Conservation (phyloP, 2,888 invertebrate species). For the Epiblema foenella region DNA sequence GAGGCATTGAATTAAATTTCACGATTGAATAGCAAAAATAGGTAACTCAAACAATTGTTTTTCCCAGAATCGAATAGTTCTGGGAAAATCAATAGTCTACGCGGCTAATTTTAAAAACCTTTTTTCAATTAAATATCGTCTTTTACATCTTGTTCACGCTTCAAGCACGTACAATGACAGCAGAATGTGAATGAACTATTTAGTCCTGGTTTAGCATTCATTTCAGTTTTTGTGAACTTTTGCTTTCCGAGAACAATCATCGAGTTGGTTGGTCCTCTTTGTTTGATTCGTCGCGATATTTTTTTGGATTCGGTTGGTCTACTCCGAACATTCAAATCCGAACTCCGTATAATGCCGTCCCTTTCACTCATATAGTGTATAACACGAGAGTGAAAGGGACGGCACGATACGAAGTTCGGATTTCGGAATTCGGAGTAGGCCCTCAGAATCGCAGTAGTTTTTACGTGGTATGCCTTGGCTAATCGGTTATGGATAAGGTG, state of each 20-base stretch:
- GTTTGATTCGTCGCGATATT: slow-evolving; percentile 15
- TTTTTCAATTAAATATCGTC: slow-evolving; percentile 52
- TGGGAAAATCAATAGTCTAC: slow-evolving; percentile 48
- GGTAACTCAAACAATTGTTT: slow-evolving; percentile 18
- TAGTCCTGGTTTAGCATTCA: slow-evolving; percentile 52
- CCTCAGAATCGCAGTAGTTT: no score
- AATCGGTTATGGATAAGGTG: not conserved
- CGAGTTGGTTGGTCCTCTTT: slow-evolving; percentile 1
- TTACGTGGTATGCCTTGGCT: slow-evolving; percentile 1
- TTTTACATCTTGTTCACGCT: slow-evolving; percentile 49
- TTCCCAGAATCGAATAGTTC: slow-evolving; percentile 32
- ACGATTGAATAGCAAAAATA: not conserved
- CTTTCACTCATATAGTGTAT: no score
- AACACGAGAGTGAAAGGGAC: no score
- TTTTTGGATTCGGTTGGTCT: not conserved
- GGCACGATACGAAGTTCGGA: no score
- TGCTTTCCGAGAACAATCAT: slow-evolving; percentile 11
- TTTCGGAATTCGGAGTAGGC: no score
- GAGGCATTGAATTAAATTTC: no score
- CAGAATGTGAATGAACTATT: slow-evolving; percentile 49
- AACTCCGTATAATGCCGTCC: no score
- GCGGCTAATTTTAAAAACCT: slow-evolving; percentile 50
- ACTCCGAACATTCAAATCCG: no score
- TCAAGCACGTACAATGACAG: slow-evolving; percentile 52
- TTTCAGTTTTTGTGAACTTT: slow-evolving; percentile 41